Evolutionary conservation across 2,888 invertebrate genomes (phyloP), one percentile per base, ranked within the genome.

Genomic region (Altica lythri): DNA sequence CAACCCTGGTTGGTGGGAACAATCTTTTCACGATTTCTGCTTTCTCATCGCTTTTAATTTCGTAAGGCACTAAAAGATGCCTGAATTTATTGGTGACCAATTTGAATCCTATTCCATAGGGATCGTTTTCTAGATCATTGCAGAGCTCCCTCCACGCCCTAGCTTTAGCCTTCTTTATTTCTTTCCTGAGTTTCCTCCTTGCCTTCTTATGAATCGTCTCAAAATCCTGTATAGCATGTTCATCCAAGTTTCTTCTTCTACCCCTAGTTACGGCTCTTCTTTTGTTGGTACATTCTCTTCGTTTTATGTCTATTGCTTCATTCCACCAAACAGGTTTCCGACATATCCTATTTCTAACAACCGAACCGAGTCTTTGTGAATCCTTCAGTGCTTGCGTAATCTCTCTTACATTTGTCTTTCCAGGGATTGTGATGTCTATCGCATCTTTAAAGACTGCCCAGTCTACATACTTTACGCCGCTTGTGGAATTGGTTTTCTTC

Each of bases 61-160:
- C 38, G 38, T 22, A 38, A 6, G 38, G 34, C 4, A 6, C 8
- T n/a, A 47, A 38, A 22, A 32, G 40, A 38, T 40, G 29, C 29
- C 17, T 27, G 18, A 30, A n/a, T 13, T 22, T 12, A 2, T 22
- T 22, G 1, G 32, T 32, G 2, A 35, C 46, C 1, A 46, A 19
- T 14, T 13, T 1, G 6, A 22, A 35, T 1, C 46, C 46, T 2
- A 5, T n/a, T 14, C 35, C 35, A 34, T 14, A 46, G 16, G 29
- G 16, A 13, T 48, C 48, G 10, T 48, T 5, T 1, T 38, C 38
- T 17, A 47, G 10, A 4, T 22, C 19, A 4, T 35, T 22, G n/a
- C 35, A 37, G 4, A 47, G 14, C 9, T 35, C n/a, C 14, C 3
- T 25, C 25, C 47, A 47, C 2, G 12, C 12, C 10, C 9, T 10